Percentiles rank a stretch among this genome's conserved stretches.
Conservation (phyloP, 1,140 invertebrate species). For the Leptonema lineaticorne region DNA sequence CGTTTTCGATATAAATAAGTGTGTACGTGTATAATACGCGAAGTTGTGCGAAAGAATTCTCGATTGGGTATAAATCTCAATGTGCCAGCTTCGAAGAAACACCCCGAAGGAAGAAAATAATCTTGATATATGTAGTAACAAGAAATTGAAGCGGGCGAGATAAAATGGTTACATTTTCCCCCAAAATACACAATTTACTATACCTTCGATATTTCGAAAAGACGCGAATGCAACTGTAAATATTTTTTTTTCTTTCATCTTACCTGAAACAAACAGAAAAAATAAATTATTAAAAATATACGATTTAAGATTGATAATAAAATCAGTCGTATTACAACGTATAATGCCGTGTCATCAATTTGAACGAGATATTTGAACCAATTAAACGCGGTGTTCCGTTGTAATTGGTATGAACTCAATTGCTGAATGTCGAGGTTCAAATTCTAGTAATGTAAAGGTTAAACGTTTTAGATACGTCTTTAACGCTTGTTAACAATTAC, state of each 20-base stretch:
- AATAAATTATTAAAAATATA: neutral
- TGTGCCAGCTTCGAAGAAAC: neutral
- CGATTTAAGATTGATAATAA: constrained; percentile 5
- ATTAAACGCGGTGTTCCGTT: constrained; percentile 33
- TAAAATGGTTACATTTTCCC: constrained; percentile 25
- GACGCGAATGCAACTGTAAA: too few species aligned
- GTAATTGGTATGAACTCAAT: constrained; percentile 38
- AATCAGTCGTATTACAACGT: neutral
- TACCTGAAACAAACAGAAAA: constrained; percentile 39
- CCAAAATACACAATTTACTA: too few species aligned
- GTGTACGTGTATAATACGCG: too few species aligned
- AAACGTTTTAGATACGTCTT: constrained; percentile 23
- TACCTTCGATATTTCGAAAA: too few species aligned
- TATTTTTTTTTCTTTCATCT: too few species aligned
- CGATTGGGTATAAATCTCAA: constrained; percentile 3
- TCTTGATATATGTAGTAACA: constrained; percentile 37
- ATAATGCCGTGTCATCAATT: constrained; percentile 3
- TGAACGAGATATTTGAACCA: constrained; percentile 25
- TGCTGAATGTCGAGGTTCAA: constrained; percentile 34
- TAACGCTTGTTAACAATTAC: neutral
- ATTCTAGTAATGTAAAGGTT: constrained; percentile 36
- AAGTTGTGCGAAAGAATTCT: neutral
- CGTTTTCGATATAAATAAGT: too few species aligned
- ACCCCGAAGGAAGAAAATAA: constrained; percentile 35
- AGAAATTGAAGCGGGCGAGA: constrained; percentile 29